phyloP scores from a whole-genome alignment of 2,797 vertebrate genomes.

The Steatocranus sp. region DNA sequence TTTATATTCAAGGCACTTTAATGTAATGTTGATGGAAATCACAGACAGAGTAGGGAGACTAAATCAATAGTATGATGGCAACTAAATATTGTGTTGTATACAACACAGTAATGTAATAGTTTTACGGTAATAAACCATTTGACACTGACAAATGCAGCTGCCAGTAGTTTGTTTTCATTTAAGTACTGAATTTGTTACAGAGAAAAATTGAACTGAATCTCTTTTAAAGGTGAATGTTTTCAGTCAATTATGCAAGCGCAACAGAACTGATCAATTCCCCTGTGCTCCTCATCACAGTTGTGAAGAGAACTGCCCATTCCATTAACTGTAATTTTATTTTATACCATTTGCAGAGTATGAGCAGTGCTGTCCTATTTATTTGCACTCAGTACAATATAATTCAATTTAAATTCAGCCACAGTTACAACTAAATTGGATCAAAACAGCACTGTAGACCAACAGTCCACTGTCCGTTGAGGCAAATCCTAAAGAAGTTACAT shows the following conservation, averaged over 20 bases:
- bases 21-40: background rate
- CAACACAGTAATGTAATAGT: background rate
- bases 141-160: background rate
- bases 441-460: background rate
- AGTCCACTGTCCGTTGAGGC: background rate
- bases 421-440: background rate
- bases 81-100: background rate
- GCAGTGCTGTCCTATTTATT: background rate
- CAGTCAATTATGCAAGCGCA: background rate
- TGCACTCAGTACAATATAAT: background rate
- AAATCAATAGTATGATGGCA: background rate
- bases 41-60: rapidly evolving
- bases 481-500: background rate
- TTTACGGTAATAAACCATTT: background rate
- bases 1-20: background rate
- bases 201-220: background rate
- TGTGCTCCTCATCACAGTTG: background rate
- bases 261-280: background rate
- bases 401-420: background rate
- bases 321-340: background rate
- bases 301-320: background rate
- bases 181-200: background rate
- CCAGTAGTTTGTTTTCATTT: background rate
- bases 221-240: background rate
- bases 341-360: background rate